Base-by-base conservation (phyloP, 2,888 invertebrate species). In the Cyclophora albipunctata region DNA sequence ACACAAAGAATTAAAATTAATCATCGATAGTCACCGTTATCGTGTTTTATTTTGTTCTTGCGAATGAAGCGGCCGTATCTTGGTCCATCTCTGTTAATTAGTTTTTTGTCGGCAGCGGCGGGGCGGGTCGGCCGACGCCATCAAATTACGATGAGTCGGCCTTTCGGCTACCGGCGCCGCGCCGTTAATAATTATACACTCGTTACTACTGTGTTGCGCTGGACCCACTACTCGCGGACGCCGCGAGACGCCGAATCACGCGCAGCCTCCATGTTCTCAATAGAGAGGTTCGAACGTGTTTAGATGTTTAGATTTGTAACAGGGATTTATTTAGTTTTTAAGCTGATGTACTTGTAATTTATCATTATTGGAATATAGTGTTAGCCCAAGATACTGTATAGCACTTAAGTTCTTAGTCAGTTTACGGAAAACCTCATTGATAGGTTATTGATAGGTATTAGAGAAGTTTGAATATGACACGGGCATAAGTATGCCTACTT, bases 121-220 rank as follows among this genome's bases (percentile, higher is more conserved):
- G 77, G 80, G 80, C 79, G 84, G 84, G 78, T 66, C 78, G 73
- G 69, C 77, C 79, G 86, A 85, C 87, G 87, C 87, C 87, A 84
- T 86, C 87, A 87, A 87, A 86, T 87, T 88, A 88, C 87, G 85
- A 87, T 86, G 87, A 88, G 87, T 88, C 81, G 86, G 84, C 80
- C 81, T 81, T 85, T 85, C 80, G 81, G 85, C 85, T 84, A 84
- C 86, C 84, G 84, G 75, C 77, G 79, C 78, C 73, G 74, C 69
- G 69, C 70, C 20, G 37, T 73, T 74, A 78, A 81, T 88, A 88
- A 88, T 88, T 88, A 87, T 81, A 86, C 86, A 87, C 86, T 87
- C 84, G 87, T 87, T 88, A 88, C 87, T 87, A 87, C 87, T 78
- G 87, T 83, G 81, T 81, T 79, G 80, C 80, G 76, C 75, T 69